Base-by-base conservation (phyloP, 2,113 vertebrate genomes). In the Cavia porcellus region DNA sequence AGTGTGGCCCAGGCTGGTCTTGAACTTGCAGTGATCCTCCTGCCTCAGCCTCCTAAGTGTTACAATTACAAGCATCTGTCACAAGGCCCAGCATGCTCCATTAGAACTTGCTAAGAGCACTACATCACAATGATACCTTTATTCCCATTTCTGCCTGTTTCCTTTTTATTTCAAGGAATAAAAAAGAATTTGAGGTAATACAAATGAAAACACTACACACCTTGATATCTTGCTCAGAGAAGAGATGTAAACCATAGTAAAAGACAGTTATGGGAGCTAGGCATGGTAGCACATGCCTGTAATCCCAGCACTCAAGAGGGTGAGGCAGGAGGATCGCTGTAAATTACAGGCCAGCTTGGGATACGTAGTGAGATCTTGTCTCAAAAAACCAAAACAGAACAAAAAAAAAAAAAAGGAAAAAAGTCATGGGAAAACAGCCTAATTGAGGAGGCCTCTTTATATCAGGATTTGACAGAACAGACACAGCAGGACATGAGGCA, bases 141-240 rank as follows among this genome's bases (percentile, higher is more conserved):
- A 90, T 52, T 80, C 42, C 28, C 20, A 79, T 88, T 86, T 79
- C 52, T 94, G 90, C 20, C 32, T 90, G 25, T 77, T 95, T 61
- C 9, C 17, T 74, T 87, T 55, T 93, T 90, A 89, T 77, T 61
- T 88, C 45, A 52, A 86, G 45, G 81, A 92, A 89, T 64, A 95
- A 93, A 86, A 59, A 42, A 88, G n/a, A 85, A 83, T 66, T 72
- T 79, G 87, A 93, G 28, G 14, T 86, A 84, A 91, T n/a, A 80
- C n/a, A 74, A 79, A 72, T 72, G 45, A 93, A 95, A 45, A 82
- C 22, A 66, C 47, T 68, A 75, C 0, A 94, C 30, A 61, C 7
- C 42, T 68, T 45, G 80, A 83, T 62, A 52, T 59, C 2, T 92
- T 86, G 12, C 90, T 66, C 87, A 22, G n/a, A 86, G 22, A 32